Evolutionary conservation across 2,113 vertebrate genomes (phyloP).

Genomic region (Salvelinus fontinalis): DNA sequence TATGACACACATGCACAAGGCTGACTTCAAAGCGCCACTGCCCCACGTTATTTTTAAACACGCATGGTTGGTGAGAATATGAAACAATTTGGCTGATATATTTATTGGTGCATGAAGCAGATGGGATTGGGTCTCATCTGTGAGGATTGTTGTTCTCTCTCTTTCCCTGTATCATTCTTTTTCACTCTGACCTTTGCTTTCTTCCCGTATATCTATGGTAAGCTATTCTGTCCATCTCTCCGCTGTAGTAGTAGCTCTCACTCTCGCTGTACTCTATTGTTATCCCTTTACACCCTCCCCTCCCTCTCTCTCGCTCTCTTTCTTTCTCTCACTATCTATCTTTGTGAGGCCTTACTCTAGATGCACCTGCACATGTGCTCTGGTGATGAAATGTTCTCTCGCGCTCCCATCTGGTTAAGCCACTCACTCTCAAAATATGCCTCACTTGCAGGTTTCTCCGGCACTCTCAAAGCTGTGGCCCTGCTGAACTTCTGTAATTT

Average conservation of each 20-base stretch:
- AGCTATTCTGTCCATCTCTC: neutral
- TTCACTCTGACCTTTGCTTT: conserved; percentile 1
- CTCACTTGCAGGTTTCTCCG: conserved; percentile 6
- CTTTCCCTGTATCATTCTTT: neutral
- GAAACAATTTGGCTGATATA: conserved; percentile 21
- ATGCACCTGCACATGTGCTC: conserved; percentile 17
- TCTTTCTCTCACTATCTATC: neutral
- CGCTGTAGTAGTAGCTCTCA: neutral
- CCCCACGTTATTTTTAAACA: conserved; percentile 2
- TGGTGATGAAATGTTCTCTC: conserved; percentile 14
- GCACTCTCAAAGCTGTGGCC: conserved; percentile 21
- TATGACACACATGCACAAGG: neutral
- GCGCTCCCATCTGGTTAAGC: conserved; percentile 1
- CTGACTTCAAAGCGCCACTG: conserved; percentile 1
- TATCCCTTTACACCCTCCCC: neutral
- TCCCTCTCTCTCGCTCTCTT: neutral
- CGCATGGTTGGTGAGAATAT: conserved; percentile 10
- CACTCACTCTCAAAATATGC: conserved; percentile 28
- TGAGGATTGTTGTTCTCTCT: conserved; percentile 11
- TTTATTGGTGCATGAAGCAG: conserved; percentile 6
- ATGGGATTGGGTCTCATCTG: conserved; percentile 23
- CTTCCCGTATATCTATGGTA: neutral
- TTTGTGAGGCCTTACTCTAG: neutral
- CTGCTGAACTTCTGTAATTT: conserved; percentile 30
- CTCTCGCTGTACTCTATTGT: neutral